Base-by-base conservation (phyloP, 2,888 invertebrate species). In the Ypsolopha sequella region DNA sequence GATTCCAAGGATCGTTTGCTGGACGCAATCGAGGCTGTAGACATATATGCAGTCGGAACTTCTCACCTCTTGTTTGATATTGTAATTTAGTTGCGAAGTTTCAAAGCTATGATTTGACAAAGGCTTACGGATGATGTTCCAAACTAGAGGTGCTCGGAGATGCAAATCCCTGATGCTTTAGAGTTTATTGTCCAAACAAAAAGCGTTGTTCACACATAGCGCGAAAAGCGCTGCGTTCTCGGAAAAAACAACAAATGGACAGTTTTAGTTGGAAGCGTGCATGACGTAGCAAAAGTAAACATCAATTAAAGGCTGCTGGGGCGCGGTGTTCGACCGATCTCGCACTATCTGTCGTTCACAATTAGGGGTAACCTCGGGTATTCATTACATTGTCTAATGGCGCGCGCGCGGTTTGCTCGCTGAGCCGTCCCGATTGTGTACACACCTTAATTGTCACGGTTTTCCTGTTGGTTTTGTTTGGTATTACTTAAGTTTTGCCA, bases 381-480 rank as follows among this genome's bases (percentile, higher is more conserved):
- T 84, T 84, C 77, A 84, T 84, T 85, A 84, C 84, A 80, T 73
- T 75, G 79, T 73, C 79, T 82, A 84, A 85, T 84, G 79, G 81
- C 75, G 69, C 73, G 67, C 73, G 67, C 70, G 67, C 63, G 66
- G 74, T 74, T 76, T 68, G 68, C 68, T 68, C 65, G 64, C 66
- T 68, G 70, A 73, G 39, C 39, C 49, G 33, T 68, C 68, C 66
- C 65, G 56, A 59, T 64, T 72, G 69, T 73, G 71, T 74, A 75
- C 68, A 67, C 64, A 69, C 64, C 66, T 64, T 63, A 63, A 66
- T 64, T 61, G 61, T 60, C 9, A 36, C 41, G 36, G 39, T 38
- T 46, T 39, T 35, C 11, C 14, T 43, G 24, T 10, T 35, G 14
- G 36, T 43, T 48, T 52, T 53, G 48, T 51, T 52, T 49, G 46